phyloP scores from a whole-genome alignment of 1,140 invertebrate species.

The Drosophila setifemur region DNA sequence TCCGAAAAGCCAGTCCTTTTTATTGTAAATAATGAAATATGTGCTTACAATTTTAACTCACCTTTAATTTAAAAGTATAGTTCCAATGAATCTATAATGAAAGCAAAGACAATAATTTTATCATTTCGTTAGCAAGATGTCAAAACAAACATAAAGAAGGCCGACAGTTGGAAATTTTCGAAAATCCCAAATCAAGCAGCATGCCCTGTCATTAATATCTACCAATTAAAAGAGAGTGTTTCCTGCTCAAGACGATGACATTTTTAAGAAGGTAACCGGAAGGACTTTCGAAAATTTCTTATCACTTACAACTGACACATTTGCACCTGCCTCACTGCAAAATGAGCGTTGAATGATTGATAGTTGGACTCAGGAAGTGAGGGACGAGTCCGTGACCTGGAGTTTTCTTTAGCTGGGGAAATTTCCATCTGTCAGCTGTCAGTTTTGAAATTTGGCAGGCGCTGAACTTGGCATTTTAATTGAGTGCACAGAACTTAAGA shows the following conservation, averaged over 20 bases:
- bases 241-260: slow-evolving; percentile 24
- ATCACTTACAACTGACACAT: slow-evolving; percentile 49
- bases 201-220: slow-evolving; percentile 27
- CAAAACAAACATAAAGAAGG: neutral
- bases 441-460: slow-evolving; percentile 58
- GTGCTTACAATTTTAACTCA: slow-evolving; percentile 2
- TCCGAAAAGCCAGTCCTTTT: too few species aligned
- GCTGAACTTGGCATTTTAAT: slow-evolving; percentile 76
- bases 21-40: too few species aligned
- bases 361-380: slow-evolving; percentile 29
- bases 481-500: slow-evolving; percentile 42
- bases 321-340: slow-evolving; percentile 53
- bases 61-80: neutral
- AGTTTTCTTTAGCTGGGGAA: slow-evolving; percentile 19
- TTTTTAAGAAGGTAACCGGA: slow-evolving; percentile 3
- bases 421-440: slow-evolving; percentile 73
- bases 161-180: neutral
- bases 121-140: neutral
- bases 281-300: slow-evolving; percentile 25
- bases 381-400: slow-evolving; percentile 42
- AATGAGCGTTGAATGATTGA: slow-evolving; percentile 53
- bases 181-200: slow-evolving; percentile 14
- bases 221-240: slow-evolving; percentile 23
- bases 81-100: neutral
- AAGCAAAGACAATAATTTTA: neutral